These are phyloP conservation scores for Lytechinus variegatus DNA, from an alignment of 35 echinoderm and acorn worm species.

Conservation along the genomic window DNA sequence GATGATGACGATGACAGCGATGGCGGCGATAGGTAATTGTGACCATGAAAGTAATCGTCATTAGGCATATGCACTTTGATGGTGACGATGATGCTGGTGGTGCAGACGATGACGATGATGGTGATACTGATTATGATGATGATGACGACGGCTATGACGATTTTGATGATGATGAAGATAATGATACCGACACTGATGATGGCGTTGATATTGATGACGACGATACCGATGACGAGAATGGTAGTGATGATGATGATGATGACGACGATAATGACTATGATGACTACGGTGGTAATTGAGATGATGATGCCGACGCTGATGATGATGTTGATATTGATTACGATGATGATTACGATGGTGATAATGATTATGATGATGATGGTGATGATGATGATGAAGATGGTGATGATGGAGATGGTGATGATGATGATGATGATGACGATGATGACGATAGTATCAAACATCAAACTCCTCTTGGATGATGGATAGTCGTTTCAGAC, in stretches of 20 bases:
- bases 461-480: background rate
- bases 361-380: background rate
- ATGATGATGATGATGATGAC: background rate
- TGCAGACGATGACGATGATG: no score
- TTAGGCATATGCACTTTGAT: no score
- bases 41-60: no score
- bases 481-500: slow-evolving; percentile 24
- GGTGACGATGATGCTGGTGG: no score
- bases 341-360: background rate
- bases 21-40: no score
- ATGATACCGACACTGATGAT: no score
- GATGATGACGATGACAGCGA: no score
- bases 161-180: no score
- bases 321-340: background rate
- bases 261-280: background rate
- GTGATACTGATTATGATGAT: no score
- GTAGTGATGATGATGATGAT: slow-evolving; percentile 6
- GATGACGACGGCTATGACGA: no score
- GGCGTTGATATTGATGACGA: background rate
- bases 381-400: slow-evolving; percentile 14
- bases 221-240: background rate
- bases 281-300: background rate
- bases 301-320: background rate
- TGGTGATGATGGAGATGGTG: slow-evolving; percentile 8
- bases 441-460: background rate